Percentiles rank a stretch among this genome's conserved stretches.
These are phyloP conservation scores for Recurvirostra avosetta DNA, from an alignment of 2,113 vertebrate genomes.

Conservation along the genomic window DNA sequence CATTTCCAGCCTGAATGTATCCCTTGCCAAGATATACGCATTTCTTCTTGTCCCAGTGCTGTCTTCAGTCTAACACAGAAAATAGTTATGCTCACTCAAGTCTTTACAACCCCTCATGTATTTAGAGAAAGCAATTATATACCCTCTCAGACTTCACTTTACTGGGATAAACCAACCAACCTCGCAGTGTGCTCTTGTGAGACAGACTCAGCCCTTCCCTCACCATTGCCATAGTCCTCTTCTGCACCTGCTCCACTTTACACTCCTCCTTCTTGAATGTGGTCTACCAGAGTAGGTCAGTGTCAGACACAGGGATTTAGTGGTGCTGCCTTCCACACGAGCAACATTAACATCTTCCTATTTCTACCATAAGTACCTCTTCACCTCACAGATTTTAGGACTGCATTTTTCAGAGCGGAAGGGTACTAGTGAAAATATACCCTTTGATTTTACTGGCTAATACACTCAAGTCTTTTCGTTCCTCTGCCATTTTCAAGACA, in stretches of 20 bases:
- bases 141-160: not conserved
- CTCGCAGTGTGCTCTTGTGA: accelerated
- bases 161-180: not conserved
- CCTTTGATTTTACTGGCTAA: not conserved
- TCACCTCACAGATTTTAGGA: not conserved
- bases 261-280: not conserved
- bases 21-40: not conserved
- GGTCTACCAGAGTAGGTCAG: not conserved
- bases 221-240: not conserved
- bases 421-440: not conserved
- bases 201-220: not conserved
- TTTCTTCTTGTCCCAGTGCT: not conserved
- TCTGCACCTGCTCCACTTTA: not conserved
- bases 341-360: not conserved
- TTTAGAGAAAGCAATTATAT: not conserved
- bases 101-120: not conserved
- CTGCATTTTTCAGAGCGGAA: not conserved
- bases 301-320: too few relatives aligned
- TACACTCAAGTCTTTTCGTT: not conserved
- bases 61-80: not conserved
- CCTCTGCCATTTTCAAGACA: not conserved
- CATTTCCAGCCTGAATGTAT: not conserved
- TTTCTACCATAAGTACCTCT: not conserved
- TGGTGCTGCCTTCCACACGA: not conserved
- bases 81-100: not conserved